A percentile compares a stretch with the other conserved stretches of the same genome.
Evolutionary conservation across 2,797 vertebrate species (phyloP).

Genomic region (Sebastes glaucus): DNA sequence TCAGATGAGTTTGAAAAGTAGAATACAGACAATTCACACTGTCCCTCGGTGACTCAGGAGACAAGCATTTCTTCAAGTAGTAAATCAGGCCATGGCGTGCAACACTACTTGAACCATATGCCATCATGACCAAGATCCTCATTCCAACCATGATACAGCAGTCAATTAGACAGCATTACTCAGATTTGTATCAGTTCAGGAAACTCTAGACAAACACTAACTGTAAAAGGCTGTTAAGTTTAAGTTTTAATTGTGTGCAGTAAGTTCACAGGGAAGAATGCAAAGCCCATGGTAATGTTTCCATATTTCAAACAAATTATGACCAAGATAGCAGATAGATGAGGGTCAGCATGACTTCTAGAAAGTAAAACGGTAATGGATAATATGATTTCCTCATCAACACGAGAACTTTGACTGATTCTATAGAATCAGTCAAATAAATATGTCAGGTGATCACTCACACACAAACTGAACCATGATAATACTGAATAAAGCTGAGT

Average conservation of each 20-base stretch:
- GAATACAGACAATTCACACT: neutral
- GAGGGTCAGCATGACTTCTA: neutral
- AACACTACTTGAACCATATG: neutral
- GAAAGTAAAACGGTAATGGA: neutral
- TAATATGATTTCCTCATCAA: neutral
- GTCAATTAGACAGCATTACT: neutral
- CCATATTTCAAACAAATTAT: neutral
- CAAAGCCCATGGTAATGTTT: neutral
- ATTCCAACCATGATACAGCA: neutral
- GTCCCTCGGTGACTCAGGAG: neutral
- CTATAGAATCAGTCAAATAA: neutral
- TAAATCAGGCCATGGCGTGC: neutral
- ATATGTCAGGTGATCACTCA: neutral
- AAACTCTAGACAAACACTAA: neutral
- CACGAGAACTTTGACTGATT: neutral
- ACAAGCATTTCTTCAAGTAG: neutral
- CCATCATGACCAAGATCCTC: neutral
- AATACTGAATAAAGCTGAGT: neutral
- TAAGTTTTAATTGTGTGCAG: neutral
- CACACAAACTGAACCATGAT: neutral
- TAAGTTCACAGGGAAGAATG: neutral
- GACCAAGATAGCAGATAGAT: neutral
- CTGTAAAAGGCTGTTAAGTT: neutral
- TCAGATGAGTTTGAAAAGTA: too few species aligned
- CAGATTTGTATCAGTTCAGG: neutral